phyloP scores from a whole-genome alignment of 2,888 invertebrate genomes.

The Drosophila testacea region DNA sequence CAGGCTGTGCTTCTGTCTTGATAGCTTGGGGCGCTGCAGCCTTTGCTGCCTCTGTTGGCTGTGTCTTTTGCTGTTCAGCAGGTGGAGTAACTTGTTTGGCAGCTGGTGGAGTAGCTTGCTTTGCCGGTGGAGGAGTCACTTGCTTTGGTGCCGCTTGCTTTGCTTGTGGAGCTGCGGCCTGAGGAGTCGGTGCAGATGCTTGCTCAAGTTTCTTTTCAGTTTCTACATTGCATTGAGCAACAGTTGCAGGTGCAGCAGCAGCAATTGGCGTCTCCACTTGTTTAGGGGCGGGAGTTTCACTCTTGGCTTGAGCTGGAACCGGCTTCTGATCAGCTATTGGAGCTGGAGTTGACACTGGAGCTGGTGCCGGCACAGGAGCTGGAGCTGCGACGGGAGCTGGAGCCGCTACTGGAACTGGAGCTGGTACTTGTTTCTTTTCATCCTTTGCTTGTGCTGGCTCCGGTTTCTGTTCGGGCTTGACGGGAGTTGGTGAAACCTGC shows the following conservation, averaged over 20 bases:
- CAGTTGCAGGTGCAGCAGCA: constrained; percentile 1
- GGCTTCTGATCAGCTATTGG: constrained; percentile 1
- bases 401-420: background rate
- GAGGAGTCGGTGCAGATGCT: background rate
- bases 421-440: background rate
- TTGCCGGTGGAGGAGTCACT: constrained; percentile 21
- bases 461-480: background rate
- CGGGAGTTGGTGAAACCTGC: background rate
- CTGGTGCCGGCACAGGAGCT: background rate
- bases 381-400: background rate
- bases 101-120: constrained; percentile 23
- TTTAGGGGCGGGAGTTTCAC: constrained; percentile 4
- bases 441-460: background rate
- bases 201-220: constrained; percentile 6
- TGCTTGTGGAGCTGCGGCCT: constrained; percentile 7
- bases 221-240: background rate
- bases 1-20: background rate
- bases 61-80: background rate
- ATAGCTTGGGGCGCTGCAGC: background rate
- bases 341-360: background rate
- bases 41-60: background rate
- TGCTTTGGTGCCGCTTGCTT: constrained; percentile 33
- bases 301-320: background rate
- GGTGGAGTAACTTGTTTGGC: constrained; percentile 28
- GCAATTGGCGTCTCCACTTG: constrained; percentile 2